Evolutionary conservation across 2,888 invertebrate genomes (phyloP).

Genomic region (Pristionchus fissidentatus): DNA sequence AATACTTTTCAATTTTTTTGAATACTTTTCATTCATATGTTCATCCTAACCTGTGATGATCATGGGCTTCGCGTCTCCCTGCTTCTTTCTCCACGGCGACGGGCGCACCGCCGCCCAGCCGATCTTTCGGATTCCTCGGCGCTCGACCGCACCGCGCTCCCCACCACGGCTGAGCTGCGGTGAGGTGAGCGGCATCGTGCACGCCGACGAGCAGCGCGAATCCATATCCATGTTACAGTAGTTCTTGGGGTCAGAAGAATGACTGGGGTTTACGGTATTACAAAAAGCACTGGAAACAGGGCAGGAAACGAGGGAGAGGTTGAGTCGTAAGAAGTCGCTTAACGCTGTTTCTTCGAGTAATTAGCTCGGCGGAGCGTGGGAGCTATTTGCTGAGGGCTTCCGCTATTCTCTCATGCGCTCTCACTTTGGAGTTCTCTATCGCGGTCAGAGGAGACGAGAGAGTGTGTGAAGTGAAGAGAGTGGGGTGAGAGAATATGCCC

Average conservation of each 20-base stretch:
- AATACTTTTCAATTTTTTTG: too few species aligned
- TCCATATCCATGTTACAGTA: neutral
- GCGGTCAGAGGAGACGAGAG: neutral
- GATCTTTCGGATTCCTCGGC: neutral
- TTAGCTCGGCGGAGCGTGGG: constrained; percentile 1
- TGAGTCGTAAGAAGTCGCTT: neutral
- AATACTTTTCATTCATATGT: too few species aligned
- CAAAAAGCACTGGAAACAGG: neutral
- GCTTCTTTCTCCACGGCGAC: neutral
- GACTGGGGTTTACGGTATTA: too few species aligned
- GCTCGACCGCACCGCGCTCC: neutral
- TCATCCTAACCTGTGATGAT: neutral
- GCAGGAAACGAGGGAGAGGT: neutral
- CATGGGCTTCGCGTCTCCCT: neutral
- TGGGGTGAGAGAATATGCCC: too few species aligned
- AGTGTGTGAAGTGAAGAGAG: too few species aligned
- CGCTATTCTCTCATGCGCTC: neutral
- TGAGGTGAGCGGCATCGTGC: neutral
- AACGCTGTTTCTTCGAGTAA: constrained; percentile 4
- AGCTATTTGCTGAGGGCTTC: constrained; percentile 1
- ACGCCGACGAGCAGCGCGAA: neutral
- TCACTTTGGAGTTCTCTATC: neutral
- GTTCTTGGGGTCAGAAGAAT: neutral
- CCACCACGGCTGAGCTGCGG: neutral
- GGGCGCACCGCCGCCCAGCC: neutral